Base-by-base conservation (phyloP, 2,113 vertebrate genomes). In the Dunckerocampus dactyliophorus region DNA sequence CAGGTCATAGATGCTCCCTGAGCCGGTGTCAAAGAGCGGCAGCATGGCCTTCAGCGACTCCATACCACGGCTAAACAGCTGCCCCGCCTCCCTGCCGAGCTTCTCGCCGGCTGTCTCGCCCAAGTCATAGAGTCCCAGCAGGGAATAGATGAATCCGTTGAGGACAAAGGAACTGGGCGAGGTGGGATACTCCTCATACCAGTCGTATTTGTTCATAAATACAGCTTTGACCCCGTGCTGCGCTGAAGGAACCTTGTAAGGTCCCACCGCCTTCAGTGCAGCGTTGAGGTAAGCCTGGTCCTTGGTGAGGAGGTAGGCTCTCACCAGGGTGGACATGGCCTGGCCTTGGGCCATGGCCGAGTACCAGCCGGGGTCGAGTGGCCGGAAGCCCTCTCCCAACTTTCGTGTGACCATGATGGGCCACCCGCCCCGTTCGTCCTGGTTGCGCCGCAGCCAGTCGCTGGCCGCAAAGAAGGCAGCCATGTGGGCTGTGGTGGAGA, bases 261-360 rank as follows among this genome's bases (percentile, higher is more conserved):
- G 97, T 46, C 93, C 93, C 0, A 93, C 93, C 3, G 95, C 96
- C 57, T 88, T 81, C 57, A 99, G 89, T 42, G 97, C 97, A 4
- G 96, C 89, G 45, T 75, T 77, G 74, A 99, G 93, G 90, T 95
- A 98, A 0, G 39, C 1, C 14, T 90, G 92, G 50, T 98, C 94
- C 82, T 92, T 95, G 1, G 95, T 98, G 69, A 99, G 81, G 21
- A 94, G 89, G 80, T 96, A 97, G 1, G 96, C 96, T 59, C 96
- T 82, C 68, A 99, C 95, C 72, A 99, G 76, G 0, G 96, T 98
- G 3, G 97, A 99, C 78, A 99, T 98, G 77, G 95, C 97, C 81
- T 99, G 97, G 14, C 97, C 97, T 22, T 99, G 97, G 0, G 97
- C 96, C 97, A 99, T 99, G 76, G 96, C 96, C 0, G 97, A 99